Evolutionary conservation across 2,888 invertebrate genomes (phyloP), one percentile per base, ranked within the genome.

Genomic region (Harpalus rufipes): DNA sequence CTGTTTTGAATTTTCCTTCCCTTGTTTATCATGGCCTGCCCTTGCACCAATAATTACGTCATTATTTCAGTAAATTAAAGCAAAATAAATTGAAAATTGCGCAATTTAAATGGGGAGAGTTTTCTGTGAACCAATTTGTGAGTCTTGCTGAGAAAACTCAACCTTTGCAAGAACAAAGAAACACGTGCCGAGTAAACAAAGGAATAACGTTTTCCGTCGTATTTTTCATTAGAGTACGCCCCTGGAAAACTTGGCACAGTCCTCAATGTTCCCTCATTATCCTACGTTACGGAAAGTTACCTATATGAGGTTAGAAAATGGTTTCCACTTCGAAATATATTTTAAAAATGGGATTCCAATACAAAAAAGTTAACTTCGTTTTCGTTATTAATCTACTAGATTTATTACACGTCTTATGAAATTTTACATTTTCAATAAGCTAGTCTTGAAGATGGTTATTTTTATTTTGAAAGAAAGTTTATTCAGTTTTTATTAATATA

Each of bases 151-250:
- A 51, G 44, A 51, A 51, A 51, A 51, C 44, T 51, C 44, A 51
- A 51, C 44, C 44, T 51, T 12, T 51, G 44, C 44, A 74, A 74
- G 72, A 74, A 74, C 72, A 74, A 74, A 74, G 72, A 74, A 68
- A 74, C 72, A 74, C 72, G 72, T 74, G 72, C 44, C 72, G 72
- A 32, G 12, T 63, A 51, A 74, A 74, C 72, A 74, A 74, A 74
- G 51, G 72, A 74, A 74, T 51, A 74, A 14, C 72, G 44, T n/a
- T 44, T 5, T 51, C 12, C 44, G 6, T 10, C 44, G 44, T 51
- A 51, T 51, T 51, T 51, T 51, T 51, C 44, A 51, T 8, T 32
- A 32, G 32, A 32, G 10, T 51, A 51, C 44, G 44, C 44, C 12
- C 10, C 44, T 51, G 44, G 44, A 51, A 51, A 32, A 32, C 32